Conservation (phyloP, 2,888 invertebrate genomes). For the Hirtodrosophila duncani region DNA sequence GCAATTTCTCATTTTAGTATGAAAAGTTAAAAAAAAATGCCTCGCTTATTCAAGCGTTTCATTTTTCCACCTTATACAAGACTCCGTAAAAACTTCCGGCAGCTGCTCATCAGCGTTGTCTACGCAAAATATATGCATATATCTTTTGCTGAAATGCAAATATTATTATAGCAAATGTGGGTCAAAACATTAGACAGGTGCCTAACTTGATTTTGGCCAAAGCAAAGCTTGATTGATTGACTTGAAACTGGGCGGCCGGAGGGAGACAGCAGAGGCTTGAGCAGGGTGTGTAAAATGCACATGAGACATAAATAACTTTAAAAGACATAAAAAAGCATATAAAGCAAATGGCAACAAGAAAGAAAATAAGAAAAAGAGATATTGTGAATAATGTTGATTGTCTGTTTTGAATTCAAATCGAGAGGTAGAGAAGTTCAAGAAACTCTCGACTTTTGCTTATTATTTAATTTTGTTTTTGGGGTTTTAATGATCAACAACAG, state of each 20-base stretch:
- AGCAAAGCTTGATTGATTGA: slow-evolving; percentile 57
- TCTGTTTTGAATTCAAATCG: slow-evolving; percentile 47
- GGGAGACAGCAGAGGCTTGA: no score
- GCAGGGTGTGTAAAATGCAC: slow-evolving; percentile 28
- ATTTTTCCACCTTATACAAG: no score
- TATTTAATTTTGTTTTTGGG: slow-evolving; percentile 30
- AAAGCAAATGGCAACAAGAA: slow-evolving; percentile 1
- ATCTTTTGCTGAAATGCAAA: no score
- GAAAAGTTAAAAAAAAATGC: no score
- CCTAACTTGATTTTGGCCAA: no score
- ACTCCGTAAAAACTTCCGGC: no score
- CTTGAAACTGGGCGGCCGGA: slow-evolving; percentile 31
- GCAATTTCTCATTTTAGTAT: no score
- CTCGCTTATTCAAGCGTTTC: no score
- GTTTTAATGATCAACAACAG: slow-evolving; percentile 3
- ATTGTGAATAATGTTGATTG: slow-evolving; percentile 35
- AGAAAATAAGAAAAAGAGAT: slow-evolving; percentile 7
- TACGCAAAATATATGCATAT: no score
- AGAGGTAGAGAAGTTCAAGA: slow-evolving; percentile 50
- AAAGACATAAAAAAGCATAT: not conserved
- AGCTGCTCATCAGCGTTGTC: no score
- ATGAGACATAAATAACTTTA: not conserved
- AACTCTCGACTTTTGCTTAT: slow-evolving; percentile 38
- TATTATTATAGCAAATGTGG: no score
- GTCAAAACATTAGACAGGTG: no score